These are phyloP conservation scores for Xanthia icteritia DNA, from an alignment of 2,888 invertebrate genomes.

Conservation along the genomic window DNA sequence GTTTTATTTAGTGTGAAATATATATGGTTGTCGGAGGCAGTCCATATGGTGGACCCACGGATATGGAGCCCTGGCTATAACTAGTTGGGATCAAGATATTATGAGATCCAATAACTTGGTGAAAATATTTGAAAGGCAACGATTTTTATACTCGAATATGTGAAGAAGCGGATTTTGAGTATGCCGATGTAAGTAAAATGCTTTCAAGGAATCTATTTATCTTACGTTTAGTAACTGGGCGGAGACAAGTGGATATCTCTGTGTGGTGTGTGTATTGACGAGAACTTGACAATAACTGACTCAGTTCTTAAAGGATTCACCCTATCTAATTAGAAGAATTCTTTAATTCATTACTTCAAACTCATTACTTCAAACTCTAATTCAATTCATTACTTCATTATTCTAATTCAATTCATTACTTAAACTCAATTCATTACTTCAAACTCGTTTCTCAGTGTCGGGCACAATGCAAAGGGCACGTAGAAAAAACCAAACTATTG, in stretches of 20 bases:
- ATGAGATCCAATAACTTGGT: conserved; percentile 33
- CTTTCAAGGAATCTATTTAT: not conserved
- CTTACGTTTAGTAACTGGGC: not conserved
- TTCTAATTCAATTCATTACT: too few species aligned
- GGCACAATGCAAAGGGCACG: not conserved
- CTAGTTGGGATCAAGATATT: conserved; percentile 34
- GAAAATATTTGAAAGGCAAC: conserved; percentile 15
- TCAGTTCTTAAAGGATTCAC: too few species aligned
- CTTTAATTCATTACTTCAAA: too few species aligned
- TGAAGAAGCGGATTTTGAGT: not conserved
- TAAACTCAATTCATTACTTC: too few species aligned
- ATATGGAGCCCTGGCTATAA: conserved; percentile 25
- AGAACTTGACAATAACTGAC: not conserved
- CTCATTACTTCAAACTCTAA: too few species aligned
- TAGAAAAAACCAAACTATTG: not conserved
- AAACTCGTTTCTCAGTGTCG: not conserved
- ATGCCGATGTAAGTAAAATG: not conserved
- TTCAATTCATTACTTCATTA: too few species aligned
- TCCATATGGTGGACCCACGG: conserved; percentile 31
- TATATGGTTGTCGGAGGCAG: conserved; percentile 54
- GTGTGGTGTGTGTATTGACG: not conserved
- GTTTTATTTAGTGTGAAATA: conserved; percentile 68
- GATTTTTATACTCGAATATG: not conserved
- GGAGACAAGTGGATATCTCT: not conserved
- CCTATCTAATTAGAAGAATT: too few species aligned